These are phyloP conservation scores for Cacoxenus indagator DNA, from an alignment of 2,888 invertebrate genomes.

Conservation along the genomic window DNA sequence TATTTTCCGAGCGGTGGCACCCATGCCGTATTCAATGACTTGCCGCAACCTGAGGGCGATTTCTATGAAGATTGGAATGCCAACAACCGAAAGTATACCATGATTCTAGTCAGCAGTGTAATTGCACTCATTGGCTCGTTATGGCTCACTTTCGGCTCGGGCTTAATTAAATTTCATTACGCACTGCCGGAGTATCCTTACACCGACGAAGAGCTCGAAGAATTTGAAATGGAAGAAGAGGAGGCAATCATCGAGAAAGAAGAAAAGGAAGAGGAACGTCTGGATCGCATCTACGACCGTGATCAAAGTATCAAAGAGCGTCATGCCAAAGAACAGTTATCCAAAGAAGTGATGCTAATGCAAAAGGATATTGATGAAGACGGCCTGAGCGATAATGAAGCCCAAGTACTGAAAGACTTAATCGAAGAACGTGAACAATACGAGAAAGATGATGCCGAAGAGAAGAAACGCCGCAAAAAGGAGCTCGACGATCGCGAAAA, in stretches of 20 bases:
- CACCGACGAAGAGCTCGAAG: conserved; percentile 46
- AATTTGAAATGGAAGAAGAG: conserved; percentile 43
- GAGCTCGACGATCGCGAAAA: conserved; percentile 10
- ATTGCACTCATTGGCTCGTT: conserved; percentile 36
- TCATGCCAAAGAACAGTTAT: conserved; percentile 46
- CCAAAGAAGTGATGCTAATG: conserved; percentile 47
- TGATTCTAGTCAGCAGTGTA: conserved; percentile 38
- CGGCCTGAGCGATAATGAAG: conserved; percentile 36
- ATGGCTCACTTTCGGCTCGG: neutral
- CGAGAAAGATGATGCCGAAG: conserved; percentile 44
- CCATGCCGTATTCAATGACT: conserved; percentile 45
- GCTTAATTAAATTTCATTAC: conserved; percentile 9
- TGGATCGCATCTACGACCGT: conserved; percentile 34
- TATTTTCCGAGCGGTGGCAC: conserved; percentile 45
- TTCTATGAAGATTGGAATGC: conserved; percentile 36
- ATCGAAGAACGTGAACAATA: conserved; percentile 43
- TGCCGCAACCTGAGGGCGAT: conserved; percentile 47
- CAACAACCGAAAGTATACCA: conserved; percentile 47
- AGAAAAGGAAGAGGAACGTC: conserved; percentile 36
- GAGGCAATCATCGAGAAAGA: conserved; percentile 40
- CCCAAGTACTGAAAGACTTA: conserved; percentile 37
- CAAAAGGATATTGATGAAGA: conserved; percentile 46
- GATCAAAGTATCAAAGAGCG: conserved; percentile 46
- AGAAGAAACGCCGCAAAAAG: conserved; percentile 40
- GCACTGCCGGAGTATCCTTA: conserved; percentile 47